Percentiles rank a stretch among this genome's conserved stretches.
These are phyloP conservation scores for Nestor notabilis DNA, from an alignment of 2,113 vertebrate genomes.

Conservation along the genomic window DNA sequence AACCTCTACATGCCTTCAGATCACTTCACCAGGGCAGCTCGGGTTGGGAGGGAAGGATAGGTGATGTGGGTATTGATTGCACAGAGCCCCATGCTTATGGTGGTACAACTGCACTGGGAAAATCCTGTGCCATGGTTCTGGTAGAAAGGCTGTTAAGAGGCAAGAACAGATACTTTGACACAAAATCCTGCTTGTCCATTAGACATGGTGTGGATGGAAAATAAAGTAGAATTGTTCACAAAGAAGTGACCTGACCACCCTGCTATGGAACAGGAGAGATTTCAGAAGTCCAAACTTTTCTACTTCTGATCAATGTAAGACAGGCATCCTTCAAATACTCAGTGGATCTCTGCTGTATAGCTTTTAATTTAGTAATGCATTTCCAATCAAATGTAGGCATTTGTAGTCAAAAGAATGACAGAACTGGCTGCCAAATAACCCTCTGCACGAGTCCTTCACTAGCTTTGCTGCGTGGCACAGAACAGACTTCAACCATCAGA, in stretches of 20 bases:
- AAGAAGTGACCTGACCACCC: background rate
- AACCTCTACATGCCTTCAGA: background rate
- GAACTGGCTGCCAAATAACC: background rate
- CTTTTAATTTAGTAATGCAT: constrained; percentile 27
- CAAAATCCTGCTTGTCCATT: background rate
- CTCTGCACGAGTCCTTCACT: background rate
- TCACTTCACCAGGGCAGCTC: background rate
- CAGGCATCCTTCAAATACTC: background rate
- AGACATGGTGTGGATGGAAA: background rate
- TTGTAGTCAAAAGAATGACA: background rate
- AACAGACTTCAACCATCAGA: background rate
- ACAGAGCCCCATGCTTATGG: background rate
- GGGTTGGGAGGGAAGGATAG: background rate
- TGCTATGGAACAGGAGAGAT: background rate
- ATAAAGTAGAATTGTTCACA: background rate
- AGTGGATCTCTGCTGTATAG: background rate
- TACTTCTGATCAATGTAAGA: background rate
- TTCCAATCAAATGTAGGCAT: background rate
- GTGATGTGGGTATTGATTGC: background rate
- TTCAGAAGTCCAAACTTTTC: background rate
- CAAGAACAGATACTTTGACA: background rate
- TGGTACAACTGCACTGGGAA: background rate
- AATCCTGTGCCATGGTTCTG: background rate
- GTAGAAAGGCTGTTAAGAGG: background rate
- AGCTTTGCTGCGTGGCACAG: background rate